phyloP scores from a whole-genome alignment of 1,140 invertebrate species.

The Oedothorax gibbosus region DNA sequence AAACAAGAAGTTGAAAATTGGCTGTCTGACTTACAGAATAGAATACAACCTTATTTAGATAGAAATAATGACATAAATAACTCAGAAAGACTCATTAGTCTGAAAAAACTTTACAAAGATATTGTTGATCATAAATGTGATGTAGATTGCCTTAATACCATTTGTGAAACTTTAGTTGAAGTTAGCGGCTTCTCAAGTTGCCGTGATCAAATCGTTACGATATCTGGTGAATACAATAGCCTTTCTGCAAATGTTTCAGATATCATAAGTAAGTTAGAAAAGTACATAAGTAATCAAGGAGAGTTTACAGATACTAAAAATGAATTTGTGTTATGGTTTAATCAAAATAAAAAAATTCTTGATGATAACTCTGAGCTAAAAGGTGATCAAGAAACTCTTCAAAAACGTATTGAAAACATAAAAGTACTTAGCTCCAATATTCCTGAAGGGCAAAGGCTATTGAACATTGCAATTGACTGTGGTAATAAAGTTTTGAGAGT shows the following conservation, averaged over 20 bases:
- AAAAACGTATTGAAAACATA: conserved; percentile 84
- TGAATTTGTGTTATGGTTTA: conserved; percentile 84
- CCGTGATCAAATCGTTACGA: conserved; percentile 49
- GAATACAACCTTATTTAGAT: conserved; percentile 40
- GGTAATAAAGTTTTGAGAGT: conserved; percentile 87
- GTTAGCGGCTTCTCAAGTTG: conserved; percentile 51
- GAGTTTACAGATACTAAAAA: conserved; percentile 88
- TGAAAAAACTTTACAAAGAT: conserved; percentile 70
- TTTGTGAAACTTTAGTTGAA: conserved; percentile 61
- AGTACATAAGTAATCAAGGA: conserved; percentile 88
- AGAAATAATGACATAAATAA: neutral
- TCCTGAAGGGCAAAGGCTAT: conserved; percentile 87
- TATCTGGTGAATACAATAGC: conserved; percentile 45
- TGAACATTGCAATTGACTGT: conserved; percentile 82
- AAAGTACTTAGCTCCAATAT: conserved; percentile 77
- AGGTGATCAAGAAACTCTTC: conserved; percentile 81
- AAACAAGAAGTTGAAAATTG: conserved; percentile 82
- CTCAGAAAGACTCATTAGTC: conserved; percentile 76
- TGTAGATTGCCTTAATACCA: conserved; percentile 37
- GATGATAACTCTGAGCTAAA: conserved; percentile 82
- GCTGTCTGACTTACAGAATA: conserved; percentile 69
- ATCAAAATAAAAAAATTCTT: conserved; percentile 80
- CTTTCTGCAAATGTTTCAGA: conserved; percentile 56
- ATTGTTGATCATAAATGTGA: conserved; percentile 41
- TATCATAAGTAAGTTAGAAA: conserved; percentile 84